These are phyloP conservation scores for Aphodius sticticus DNA, from an alignment of 2,888 invertebrate genomes.

Conservation along the genomic window DNA sequence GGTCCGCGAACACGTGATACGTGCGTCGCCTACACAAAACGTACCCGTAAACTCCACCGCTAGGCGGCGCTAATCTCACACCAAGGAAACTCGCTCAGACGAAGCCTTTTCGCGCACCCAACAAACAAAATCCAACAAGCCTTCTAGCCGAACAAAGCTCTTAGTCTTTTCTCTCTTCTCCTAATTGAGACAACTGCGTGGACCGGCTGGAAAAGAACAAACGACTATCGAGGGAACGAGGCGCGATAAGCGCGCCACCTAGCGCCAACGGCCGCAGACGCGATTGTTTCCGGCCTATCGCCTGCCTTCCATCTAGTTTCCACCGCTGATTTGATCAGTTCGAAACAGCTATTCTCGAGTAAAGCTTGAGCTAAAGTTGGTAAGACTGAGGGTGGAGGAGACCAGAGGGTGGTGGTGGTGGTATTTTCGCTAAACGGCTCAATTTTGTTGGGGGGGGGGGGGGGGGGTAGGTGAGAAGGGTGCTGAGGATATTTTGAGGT, in stretches of 20 bases:
- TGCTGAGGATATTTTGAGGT: no score
- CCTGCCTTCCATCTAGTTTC: neutral
- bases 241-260: neutral
- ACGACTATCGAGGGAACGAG: neutral
- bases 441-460: no score
- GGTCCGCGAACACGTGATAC: neutral
- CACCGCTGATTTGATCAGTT: neutral
- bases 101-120: neutral
- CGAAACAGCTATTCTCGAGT: neutral
- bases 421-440: no score
- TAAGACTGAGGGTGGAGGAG: neutral
- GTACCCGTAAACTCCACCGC: neutral
- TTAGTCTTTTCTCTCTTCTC: neutral
- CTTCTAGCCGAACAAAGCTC: neutral
- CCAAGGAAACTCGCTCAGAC: neutral
- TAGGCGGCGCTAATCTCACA: neutral
- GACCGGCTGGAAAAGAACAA: neutral
- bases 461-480: no score
- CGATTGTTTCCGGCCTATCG: conserved; percentile 4
- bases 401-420: neutral
- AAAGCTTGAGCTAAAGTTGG: neutral
- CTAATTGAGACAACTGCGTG: neutral
- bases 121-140: neutral
- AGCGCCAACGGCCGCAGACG: neutral
- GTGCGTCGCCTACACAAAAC: neutral